Evolutionary conservation across 2,888 invertebrate genomes (phyloP), one percentile per base, ranked within the genome.

Genomic region (Rhimphoctona megacephalus): DNA sequence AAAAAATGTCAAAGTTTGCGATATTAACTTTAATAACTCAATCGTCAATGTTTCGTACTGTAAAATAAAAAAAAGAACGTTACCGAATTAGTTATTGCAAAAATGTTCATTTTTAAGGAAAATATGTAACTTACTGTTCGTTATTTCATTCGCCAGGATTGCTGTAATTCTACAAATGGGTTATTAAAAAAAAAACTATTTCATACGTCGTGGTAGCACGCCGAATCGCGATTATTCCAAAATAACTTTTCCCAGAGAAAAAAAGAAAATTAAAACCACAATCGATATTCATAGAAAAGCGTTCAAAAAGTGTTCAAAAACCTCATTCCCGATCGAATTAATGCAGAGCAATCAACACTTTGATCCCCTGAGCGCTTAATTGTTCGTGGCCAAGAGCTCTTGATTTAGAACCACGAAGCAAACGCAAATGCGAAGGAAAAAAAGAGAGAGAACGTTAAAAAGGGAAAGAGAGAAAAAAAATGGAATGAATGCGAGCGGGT

Each of bases 301-400:
- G 49, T 6, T 22, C 25, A 19, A 9, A 67, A 52, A 6, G 33
- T 46, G 66, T 72, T 72, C 4, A 66, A 78, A 83, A 36, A 46
- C 33, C 57, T 69, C 52, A 36, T 30, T 14, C 73, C 72, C 70
- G 43, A 22, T 84, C 73, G 81, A 73, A 84, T 74, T 83, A 86
- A 83, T 86, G 66, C 76, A n/a, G 30, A 73, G 84, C 81, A 81
- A 86, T 84, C 86, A 74, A 86, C 81, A 73, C 77, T 80, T 83
- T 57, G 52, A 36, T 78, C 78, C 72, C 70, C 57, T 76, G 69
- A 61, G 72, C 77, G 81, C 67, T 86, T 69, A 84, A 86, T 86
- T 86, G 81, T 73, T 74, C 84, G 86, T 81, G 67, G 77, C 69
- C 69, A 83, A 86, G 86, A 86, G 81, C 84, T 78, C 86, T 86